Evolutionary conservation across 1,140 invertebrate genomes (phyloP).

Genomic region (Drosophila parvula): DNA sequence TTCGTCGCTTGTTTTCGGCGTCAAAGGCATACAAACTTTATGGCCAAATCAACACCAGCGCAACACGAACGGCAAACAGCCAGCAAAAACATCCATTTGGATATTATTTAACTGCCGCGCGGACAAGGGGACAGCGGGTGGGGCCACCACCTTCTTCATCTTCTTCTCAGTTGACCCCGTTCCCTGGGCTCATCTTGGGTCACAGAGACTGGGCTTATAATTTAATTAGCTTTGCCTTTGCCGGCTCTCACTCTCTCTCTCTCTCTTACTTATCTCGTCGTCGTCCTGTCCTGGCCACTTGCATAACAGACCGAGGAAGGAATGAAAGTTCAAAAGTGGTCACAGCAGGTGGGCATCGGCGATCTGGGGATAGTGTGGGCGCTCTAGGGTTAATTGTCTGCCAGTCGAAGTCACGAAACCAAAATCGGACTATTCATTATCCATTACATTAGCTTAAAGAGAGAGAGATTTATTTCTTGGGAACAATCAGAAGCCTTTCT

Average conservation of each 20-base stretch:
- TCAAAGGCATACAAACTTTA: constrained; percentile 64
- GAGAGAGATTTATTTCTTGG: constrained; percentile 19
- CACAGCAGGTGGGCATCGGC: constrained; percentile 43
- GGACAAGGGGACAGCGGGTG: constrained; percentile 10
- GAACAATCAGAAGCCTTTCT: constrained; percentile 72
- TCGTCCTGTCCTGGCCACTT: constrained; percentile 46
- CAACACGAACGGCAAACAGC: constrained; percentile 34
- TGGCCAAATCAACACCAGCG: constrained; percentile 58
- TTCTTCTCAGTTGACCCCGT: constrained; percentile 33
- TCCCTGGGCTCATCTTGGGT: constrained; percentile 39
- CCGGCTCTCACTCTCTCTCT: constrained; percentile 5
- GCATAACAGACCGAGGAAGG: constrained; percentile 56
- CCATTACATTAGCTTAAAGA: constrained; percentile 21
- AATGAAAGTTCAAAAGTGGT: constrained; percentile 58
- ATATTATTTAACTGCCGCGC: constrained; percentile 65
- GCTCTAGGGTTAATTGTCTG: constrained; percentile 73
- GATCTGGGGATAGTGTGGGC: constrained; percentile 22
- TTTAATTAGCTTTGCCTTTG: constrained; percentile 72
- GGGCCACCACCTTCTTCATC: constrained; percentile 9
- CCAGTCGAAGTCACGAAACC: constrained; percentile 66
- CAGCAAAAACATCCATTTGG: constrained; percentile 56
- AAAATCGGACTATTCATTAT: constrained; percentile 68
- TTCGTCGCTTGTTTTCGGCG: constrained; percentile 35
- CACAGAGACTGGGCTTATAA: constrained; percentile 61
- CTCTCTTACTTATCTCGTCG: constrained; percentile 42